Base-by-base conservation (phyloP, 2,888 invertebrate species). In the Mongoloraphidia duomilia region DNA sequence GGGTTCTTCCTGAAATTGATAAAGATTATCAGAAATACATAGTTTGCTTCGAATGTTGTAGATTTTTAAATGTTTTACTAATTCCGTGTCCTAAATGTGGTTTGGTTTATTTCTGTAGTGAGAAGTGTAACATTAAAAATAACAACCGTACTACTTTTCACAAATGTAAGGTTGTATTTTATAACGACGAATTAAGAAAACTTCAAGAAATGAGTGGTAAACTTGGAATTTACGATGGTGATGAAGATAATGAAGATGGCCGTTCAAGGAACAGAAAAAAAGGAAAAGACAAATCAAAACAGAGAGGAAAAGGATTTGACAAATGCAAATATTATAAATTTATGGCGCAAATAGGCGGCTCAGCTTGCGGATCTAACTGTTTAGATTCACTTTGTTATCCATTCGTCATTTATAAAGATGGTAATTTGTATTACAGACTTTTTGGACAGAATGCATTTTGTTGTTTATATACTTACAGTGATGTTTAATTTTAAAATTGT, bases 31-130 rank as follows among this genome's bases (percentile, higher is more conserved):
- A 55, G 6, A 60, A 60, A 46, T 66, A 65, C 50, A 54, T 57
- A 14, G 62, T 66, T 1, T 67, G 67, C 46, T 66, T 59, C 44
- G 56, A 65, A 46, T 67, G 67, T 49, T 52, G 60, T 11, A 52
- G 55, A 47, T 56, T 56, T 40, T 44, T 51, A 14, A 51, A 56
- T 35, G 59, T 59, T 48, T 49, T 53, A 9, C 52, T 65, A 12
- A 50, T 61, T 10, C 12, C 49, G 3, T 67, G 67, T 53, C 65
- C 66, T 1, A 52, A 52, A 49, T 67, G 67, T 52, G 58, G 60
- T 40, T 41, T 61, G 34, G 57, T 66, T 9, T 60, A 60, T 44
- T 67, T 63, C 52, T 67, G 67, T 52, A 64, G 64, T 0, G 50
- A 58, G 49, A 53, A 61, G 45, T 67, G 67, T 49, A 65, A 64